Evolutionary conservation across 1,140 invertebrate genomes (phyloP).

Genomic region (Ostrea edulis): DNA sequence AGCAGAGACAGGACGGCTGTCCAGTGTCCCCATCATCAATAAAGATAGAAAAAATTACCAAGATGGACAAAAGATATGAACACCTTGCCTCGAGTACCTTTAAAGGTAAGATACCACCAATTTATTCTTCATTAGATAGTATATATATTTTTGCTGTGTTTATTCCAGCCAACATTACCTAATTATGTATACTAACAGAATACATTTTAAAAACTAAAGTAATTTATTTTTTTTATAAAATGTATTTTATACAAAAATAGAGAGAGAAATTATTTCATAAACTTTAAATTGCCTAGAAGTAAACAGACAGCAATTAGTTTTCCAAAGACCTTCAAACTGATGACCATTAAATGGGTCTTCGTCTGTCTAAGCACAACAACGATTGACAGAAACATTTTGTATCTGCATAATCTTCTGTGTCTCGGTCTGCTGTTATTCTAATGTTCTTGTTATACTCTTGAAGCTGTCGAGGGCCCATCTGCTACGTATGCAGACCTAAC

Average conservation of each 20-base stretch:
- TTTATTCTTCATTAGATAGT: too few species aligned
- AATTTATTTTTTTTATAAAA: too few species aligned
- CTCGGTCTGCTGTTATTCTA: not conserved
- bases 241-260: too few species aligned
- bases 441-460: constrained; percentile 19
- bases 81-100: not conserved
- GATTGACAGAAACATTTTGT: constrained; percentile 32
- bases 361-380: not conserved
- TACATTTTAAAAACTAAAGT: too few species aligned
- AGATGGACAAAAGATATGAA: constrained; percentile 20
- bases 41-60: not conserved
- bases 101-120: not conserved
- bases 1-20: not conserved
- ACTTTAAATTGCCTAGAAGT: not conserved
- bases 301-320: constrained; percentile 7
- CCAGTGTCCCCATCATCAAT: not conserved
- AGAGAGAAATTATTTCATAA: too few species aligned
- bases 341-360: not conserved
- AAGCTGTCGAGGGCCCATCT: constrained; percentile 7
- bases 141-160: too few species aligned
- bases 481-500: not conserved
- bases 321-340: constrained; percentile 12
- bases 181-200: too few species aligned
- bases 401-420: constrained; percentile 22
- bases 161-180: too few species aligned